phyloP scores from a whole-genome alignment of 2,888 invertebrate genomes.

The Melanchra persicariae region DNA sequence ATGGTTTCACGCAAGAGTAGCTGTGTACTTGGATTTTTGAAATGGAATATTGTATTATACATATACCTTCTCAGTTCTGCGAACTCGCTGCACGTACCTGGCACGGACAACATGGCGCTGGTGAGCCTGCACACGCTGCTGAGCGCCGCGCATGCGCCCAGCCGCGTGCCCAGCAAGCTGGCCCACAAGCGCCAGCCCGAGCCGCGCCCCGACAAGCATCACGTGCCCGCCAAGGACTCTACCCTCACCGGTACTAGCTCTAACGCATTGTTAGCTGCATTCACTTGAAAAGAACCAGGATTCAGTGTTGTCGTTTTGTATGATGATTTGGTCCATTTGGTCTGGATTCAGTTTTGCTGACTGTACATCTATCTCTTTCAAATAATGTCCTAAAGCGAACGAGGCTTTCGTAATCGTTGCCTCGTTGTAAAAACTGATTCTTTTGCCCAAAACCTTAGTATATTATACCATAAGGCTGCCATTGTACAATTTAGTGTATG shows the following conservation, averaged over 20 bases:
- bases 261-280: too few relatives aligned
- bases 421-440: background rate
- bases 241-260: conserved; percentile 71
- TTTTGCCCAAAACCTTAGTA: too few relatives aligned
- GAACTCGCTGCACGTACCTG: conserved; percentile 79
- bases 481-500: too few relatives aligned
- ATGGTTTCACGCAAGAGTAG: too few relatives aligned
- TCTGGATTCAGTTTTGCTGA: background rate
- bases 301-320: too few relatives aligned
- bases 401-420: background rate
- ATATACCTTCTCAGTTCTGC: too few relatives aligned
- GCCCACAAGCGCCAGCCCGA: conserved; percentile 62
- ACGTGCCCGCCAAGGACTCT: conserved; percentile 77
- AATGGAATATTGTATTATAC: too few relatives aligned
- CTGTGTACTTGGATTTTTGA: too few relatives aligned
- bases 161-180: conserved; percentile 74
- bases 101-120: conserved; percentile 83
- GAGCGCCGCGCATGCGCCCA: conserved; percentile 77
- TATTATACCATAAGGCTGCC: too few relatives aligned
- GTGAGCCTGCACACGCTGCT: conserved; percentile 87
- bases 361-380: background rate
- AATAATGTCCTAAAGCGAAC: background rate
- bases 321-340: too few relatives aligned
- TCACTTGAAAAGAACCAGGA: too few relatives aligned
- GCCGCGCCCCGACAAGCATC: conserved; percentile 72